A percentile compares a stretch with the other conserved stretches of the same genome.
Evolutionary conservation across 2,888 invertebrate genomes (phyloP).

Genomic region (Polietes domitor): DNA sequence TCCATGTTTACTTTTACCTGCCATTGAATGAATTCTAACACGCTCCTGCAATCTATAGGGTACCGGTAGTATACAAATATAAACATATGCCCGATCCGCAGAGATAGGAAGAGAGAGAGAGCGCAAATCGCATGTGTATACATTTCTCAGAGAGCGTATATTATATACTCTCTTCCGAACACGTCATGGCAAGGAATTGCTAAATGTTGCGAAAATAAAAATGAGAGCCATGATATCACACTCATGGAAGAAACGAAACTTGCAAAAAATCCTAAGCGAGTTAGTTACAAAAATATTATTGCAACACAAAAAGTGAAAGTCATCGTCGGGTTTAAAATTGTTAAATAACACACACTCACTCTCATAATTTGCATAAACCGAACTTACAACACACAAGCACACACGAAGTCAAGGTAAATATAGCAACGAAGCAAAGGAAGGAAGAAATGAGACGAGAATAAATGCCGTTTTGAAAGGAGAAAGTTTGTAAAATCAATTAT

Average conservation of each 20-base stretch:
- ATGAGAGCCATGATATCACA: neutral
- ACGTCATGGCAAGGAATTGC: neutral
- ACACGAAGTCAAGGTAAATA: neutral
- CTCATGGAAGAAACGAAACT: neutral
- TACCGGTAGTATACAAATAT: too few relatives aligned
- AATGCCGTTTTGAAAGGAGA: too few relatives aligned
- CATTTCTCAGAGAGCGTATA: neutral
- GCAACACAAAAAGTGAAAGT: conserved; percentile 22
- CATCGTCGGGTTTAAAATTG: neutral
- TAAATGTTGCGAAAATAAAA: neutral
- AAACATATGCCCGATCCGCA: too few relatives aligned
- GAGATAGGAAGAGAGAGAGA: too few relatives aligned
- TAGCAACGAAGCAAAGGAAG: too few relatives aligned
- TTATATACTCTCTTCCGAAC: neutral
- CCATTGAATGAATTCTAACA: too few relatives aligned
- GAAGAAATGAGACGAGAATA: neutral
- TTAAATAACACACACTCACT: neutral
- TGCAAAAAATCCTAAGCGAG: neutral
- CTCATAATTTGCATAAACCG: conserved; percentile 15
- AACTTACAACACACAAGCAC: conserved; percentile 8
- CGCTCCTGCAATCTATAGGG: too few relatives aligned
- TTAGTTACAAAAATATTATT: neutral
- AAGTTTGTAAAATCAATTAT: too few relatives aligned
- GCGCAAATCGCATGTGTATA: too few relatives aligned
- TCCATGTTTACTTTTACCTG: too few relatives aligned